Evolutionary conservation across 2,888 invertebrate species (phyloP).

Genomic region (Lapara coniferarum): DNA sequence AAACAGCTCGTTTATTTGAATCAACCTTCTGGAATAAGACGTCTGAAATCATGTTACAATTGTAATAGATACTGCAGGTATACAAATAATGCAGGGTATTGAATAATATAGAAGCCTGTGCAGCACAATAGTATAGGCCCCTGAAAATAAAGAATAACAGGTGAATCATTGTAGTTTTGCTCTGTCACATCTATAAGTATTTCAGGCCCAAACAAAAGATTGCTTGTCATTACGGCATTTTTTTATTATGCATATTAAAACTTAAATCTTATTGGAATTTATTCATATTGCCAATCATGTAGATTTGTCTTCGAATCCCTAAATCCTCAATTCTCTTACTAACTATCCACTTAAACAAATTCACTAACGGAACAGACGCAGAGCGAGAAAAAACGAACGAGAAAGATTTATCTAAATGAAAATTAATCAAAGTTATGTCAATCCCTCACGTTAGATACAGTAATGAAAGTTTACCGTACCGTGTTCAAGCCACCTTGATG

Average conservation of each 20-base stretch:
- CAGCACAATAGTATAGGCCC: too few relatives aligned
- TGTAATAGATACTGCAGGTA: too few relatives aligned
- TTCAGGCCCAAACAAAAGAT: too few relatives aligned
- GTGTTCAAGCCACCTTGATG: slow-evolving; percentile 63
- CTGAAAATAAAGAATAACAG: too few relatives aligned
- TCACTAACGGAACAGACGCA: background rate
- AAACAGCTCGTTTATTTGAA: background rate
- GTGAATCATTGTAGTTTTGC: too few relatives aligned
- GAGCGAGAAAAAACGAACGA: slow-evolving; percentile 27
- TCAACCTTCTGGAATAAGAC: background rate
- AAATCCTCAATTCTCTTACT: background rate
- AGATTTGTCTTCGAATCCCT: background rate
- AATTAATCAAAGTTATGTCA: slow-evolving; percentile 38
- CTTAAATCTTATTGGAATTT: background rate
- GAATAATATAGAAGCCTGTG: too few relatives aligned
- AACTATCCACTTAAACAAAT: slow-evolving; percentile 5
- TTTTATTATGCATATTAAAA: background rate
- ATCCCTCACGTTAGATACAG: slow-evolving; percentile 38
- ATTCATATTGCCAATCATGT: background rate
- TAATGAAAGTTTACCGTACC: slow-evolving; percentile 48
- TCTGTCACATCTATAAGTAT: too few relatives aligned
- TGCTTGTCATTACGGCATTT: too few relatives aligned
- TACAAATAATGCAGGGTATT: too few relatives aligned
- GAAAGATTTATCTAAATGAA: slow-evolving; percentile 13
- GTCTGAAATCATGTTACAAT: background rate